Evolutionary conservation across 2,113 vertebrate species (phyloP).

Genomic region (Muscicapa adusta): DNA sequence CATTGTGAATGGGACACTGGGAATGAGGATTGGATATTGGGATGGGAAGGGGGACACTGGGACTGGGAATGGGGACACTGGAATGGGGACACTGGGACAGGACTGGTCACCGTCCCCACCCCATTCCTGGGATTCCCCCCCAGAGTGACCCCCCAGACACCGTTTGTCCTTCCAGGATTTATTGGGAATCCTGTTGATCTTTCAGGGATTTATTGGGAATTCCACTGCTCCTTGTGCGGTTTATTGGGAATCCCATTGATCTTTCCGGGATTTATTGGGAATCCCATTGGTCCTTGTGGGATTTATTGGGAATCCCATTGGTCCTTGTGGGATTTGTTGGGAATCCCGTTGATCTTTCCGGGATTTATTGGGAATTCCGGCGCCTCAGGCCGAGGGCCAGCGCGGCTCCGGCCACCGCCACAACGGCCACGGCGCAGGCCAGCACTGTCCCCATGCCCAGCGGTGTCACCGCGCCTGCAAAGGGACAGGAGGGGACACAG

Average conservation of each 20-base stretch:
- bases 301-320: not conserved
- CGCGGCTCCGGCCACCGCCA: not conserved
- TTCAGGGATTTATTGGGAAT: not conserved
- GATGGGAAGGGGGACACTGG: not conserved
- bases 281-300: too few species aligned
- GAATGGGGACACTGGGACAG: not conserved
- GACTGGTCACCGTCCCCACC: accelerated
- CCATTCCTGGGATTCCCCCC: not conserved
- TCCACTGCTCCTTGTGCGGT: too few species aligned
- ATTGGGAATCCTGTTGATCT: too few species aligned
- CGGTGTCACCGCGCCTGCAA: not conserved
- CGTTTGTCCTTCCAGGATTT: not conserved
- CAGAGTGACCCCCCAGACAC: not conserved
- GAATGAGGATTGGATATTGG: too few species aligned
- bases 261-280: too few species aligned
- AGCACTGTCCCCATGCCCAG: not conserved
- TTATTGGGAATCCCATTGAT: too few species aligned
- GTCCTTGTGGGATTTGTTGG: not conserved
- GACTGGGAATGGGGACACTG: not conserved
- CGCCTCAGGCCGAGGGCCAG: not conserved
- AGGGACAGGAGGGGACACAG: not conserved
- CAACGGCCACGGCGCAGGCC: accelerated
- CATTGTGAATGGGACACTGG: too few species aligned
- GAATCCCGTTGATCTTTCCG: too few species aligned
- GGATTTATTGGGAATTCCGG: too few species aligned